Evolutionary conservation across 2,888 invertebrate genomes (phyloP), one percentile per base, ranked within the genome.

Genomic region (Nematopogon swammerdamellus): DNA sequence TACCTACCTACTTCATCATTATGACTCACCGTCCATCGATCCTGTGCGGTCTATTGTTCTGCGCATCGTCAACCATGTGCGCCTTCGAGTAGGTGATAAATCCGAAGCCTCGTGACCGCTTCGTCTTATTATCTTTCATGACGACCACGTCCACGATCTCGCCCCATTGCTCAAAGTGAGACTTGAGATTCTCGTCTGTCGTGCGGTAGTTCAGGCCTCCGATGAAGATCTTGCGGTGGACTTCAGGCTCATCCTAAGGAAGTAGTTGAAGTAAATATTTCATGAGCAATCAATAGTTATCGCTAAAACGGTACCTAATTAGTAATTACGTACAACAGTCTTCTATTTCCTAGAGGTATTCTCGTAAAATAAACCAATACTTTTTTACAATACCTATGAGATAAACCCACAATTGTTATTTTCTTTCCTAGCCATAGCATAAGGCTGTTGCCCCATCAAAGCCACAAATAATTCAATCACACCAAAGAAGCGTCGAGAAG

Each of bases 81-180:
- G 95, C 92, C 58, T 91, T 85, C 1, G 93, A 91, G 66, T 96
- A 99, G 0, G 98, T 98, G 53, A 99, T 96, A 64, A 99, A 99
- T 2, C 98, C 99, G 68, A 99, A 99, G 1, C 99, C 98, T 53
- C 98, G 84, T 4, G 97, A 97, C 54, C 97, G 84, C 65, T 95
- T 95, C 0, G 96, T 96, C 60, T 91, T 91, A 0, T 95, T 93
- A 64, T 97, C 96, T 66, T 95, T 94, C 97, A 97, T 97, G 0
- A 97, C 96, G 3, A 97, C 95, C 10, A 95, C 95, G 65, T 97
- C 96, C 0, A 95, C 94, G 55, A 96, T 93, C 70, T 95, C 94
- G 25, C 97, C 97, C 92, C 94, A 98, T 85, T 96, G 90, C 62
- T 93, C 93, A 68, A 97, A 98, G 75, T 97, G 95, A n/a, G 87